Conservation (phyloP, 2,888 invertebrate genomes). For the Amiota communis region DNA sequence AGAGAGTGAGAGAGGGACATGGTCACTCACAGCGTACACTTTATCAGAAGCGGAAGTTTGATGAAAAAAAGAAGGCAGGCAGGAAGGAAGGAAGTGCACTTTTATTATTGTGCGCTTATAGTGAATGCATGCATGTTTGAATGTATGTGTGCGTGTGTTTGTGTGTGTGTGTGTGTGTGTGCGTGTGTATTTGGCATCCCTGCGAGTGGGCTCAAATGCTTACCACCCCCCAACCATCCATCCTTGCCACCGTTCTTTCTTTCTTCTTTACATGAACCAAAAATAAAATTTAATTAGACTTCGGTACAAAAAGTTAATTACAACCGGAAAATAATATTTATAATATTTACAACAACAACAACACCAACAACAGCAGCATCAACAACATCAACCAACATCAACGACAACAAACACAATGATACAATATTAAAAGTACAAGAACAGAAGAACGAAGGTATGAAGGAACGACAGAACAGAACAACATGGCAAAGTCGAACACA, state of each 20-base stretch:
- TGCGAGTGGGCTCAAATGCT: background rate
- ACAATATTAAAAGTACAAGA: background rate
- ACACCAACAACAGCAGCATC: background rate
- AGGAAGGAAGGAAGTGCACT: conserved; percentile 13
- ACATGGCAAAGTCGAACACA: background rate
- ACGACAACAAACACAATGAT: background rate
- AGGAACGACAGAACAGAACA: background rate
- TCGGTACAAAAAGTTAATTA: conserved; percentile 22
- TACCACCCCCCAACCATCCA: background rate
- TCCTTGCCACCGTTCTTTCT: no score
- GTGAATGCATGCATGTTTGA: background rate
- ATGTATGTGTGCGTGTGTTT: background rate
- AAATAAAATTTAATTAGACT: conserved; percentile 28
- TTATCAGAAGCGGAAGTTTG: background rate
- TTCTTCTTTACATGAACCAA: no score
- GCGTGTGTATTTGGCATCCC: background rate
- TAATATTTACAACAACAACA: conserved; percentile 2
- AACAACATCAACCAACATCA: background rate
- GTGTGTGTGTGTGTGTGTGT: conserved; percentile 3
- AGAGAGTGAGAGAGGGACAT: background rate
- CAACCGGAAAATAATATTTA: conserved; percentile 20
- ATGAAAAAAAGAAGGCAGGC: background rate
- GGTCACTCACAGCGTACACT: background rate
- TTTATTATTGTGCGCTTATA: background rate
- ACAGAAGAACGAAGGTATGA: background rate